Evolutionary conservation across 1,140 invertebrate genomes (phyloP).

Genomic region (Condylostylus longicornis): DNA sequence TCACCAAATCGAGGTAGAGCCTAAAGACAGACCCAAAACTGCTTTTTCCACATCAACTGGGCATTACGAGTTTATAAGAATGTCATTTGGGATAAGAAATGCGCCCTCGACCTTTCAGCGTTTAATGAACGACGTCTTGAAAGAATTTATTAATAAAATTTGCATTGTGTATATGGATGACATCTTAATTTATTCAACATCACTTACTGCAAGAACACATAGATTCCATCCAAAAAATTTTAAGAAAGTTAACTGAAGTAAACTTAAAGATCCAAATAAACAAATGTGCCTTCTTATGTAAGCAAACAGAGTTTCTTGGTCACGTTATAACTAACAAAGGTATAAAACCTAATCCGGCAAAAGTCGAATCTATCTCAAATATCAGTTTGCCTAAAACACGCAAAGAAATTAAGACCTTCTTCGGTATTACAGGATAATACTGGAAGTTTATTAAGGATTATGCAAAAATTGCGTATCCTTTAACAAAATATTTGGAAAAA

Average conservation of each 20-base stretch:
- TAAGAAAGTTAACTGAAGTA: conserved; percentile 17
- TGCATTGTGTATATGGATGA: conserved; percentile 27
- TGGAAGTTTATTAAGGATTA: conserved; percentile 14
- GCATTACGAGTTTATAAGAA: conserved; percentile 13
- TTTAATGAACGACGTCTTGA: conserved; percentile 29
- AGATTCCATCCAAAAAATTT: conserved; percentile 21
- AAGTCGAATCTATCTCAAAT: conserved; percentile 11
- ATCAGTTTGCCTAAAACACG: conserved; percentile 11
- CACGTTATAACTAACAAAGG: conserved; percentile 16
- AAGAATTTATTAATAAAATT: conserved; percentile 14
- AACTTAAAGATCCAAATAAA: conserved; percentile 17
- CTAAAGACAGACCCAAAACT: conserved; percentile 10
- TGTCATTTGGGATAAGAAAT: conserved; percentile 32
- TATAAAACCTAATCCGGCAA: conserved; percentile 12
- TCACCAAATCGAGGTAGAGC: conserved; percentile 17
- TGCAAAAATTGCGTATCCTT: conserved; percentile 10
- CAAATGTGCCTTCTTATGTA: conserved; percentile 22
- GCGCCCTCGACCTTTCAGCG: conserved; percentile 31
- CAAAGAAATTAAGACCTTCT: conserved; percentile 13
- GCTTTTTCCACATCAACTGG: conserved; percentile 10
- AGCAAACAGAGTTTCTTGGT: conserved; percentile 20
- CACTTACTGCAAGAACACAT: conserved; percentile 19
- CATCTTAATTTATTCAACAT: conserved; percentile 19
- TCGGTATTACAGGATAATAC: conserved; percentile 19
- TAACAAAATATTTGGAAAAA: conserved; percentile 9